Percentiles rank a stretch among this genome's conserved stretches.
Evolutionary conservation across 1,140 invertebrate species (phyloP).

Genomic region (Drosophila kurseongensis): DNA sequence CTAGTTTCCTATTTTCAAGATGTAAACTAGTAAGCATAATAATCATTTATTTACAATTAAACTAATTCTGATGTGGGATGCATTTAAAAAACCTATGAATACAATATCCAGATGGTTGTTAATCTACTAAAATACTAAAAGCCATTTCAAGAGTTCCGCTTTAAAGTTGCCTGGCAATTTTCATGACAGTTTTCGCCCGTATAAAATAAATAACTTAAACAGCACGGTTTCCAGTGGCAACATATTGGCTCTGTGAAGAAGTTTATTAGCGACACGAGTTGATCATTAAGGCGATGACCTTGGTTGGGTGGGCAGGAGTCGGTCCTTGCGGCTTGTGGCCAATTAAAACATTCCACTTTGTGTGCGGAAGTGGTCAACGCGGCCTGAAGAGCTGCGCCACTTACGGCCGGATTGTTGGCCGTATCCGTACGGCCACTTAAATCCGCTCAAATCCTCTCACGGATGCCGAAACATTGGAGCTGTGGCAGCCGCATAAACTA

Average conservation of each 20-base stretch:
- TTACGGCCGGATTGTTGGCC: slow-evolving; percentile 11
- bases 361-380: slow-evolving; percentile 8
- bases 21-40: too few relatives aligned
- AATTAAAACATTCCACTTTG: slow-evolving; percentile 58
- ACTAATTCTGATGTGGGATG: too few relatives aligned
- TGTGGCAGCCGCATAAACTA: neutral
- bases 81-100: too few relatives aligned
- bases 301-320: neutral
- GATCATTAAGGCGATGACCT: slow-evolving; percentile 40
- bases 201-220: slow-evolving; percentile 16
- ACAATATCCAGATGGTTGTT: too few relatives aligned
- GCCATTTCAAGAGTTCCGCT: neutral
- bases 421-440: slow-evolving; percentile 5
- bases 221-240: slow-evolving; percentile 12
- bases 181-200: neutral
- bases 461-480: neutral
- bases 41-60: too few relatives aligned
- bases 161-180: neutral
- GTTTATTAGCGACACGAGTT: slow-evolving; percentile 45
- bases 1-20: too few relatives aligned
- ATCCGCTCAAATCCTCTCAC: neutral
- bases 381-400: neutral
- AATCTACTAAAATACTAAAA: too few relatives aligned
- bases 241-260: slow-evolving; percentile 12
- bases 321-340: slow-evolving; percentile 25